Conservation (phyloP, 2,888 invertebrate genomes). For the Eupithecia pulchellata region DNA sequence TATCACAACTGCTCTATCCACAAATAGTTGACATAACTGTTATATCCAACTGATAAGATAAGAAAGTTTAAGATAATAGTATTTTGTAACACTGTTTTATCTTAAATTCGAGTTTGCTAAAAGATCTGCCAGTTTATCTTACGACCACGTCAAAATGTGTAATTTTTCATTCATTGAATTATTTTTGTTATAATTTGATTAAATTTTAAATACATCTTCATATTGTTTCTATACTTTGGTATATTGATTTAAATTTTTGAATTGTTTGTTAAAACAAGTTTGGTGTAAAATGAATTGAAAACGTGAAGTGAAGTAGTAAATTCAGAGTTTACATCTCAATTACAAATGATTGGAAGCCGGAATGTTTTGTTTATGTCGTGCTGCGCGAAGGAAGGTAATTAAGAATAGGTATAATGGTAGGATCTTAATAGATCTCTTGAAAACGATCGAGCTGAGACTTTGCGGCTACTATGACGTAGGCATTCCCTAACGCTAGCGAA, state of each 20-base stretch:
- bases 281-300: background rate
- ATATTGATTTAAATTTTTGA: too few relatives aligned
- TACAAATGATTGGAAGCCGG: background rate
- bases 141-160: background rate
- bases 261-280: background rate
- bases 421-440: too few relatives aligned
- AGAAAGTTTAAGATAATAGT: slow-evolving; percentile 6
- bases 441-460: too few relatives aligned
- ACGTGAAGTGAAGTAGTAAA: background rate
- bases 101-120: background rate
- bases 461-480: too few relatives aligned
- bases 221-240: too few relatives aligned
- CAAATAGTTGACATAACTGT: too few relatives aligned
- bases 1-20: background rate
- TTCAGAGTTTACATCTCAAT: background rate
- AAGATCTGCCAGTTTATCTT: slow-evolving; percentile 6
- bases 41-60: slow-evolving; percentile 4
- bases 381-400: slow-evolving; percentile 15
- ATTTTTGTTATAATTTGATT: too few relatives aligned
- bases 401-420: too few relatives aligned
- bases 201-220: too few relatives aligned
- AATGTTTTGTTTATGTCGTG: slow-evolving; percentile 27
- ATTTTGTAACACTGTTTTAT: slow-evolving; percentile 3
- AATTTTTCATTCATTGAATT: too few relatives aligned
- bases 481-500: too few relatives aligned